phyloP scores from a whole-genome alignment of 1,140 invertebrate genomes.

The Lamellibrachia luymesi region DNA sequence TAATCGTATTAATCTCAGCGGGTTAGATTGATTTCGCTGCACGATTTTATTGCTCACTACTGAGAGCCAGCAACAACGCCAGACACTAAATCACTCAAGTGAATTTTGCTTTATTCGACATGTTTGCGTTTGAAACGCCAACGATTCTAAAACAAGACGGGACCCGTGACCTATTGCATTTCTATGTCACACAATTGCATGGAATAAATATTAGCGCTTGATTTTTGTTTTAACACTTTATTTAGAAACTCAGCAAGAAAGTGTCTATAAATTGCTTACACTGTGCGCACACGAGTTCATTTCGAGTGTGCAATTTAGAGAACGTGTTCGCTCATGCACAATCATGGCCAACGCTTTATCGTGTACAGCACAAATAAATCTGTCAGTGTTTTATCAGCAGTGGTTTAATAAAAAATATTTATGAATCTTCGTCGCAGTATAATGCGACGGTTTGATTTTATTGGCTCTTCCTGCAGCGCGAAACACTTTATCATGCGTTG shows the following conservation, averaged over 20 bases:
- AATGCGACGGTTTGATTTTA: background rate
- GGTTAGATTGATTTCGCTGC: background rate
- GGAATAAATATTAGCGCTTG: background rate
- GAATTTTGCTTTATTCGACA: background rate
- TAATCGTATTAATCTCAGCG: background rate
- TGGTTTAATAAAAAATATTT: background rate
- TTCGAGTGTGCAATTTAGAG: background rate
- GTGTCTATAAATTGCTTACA: background rate
- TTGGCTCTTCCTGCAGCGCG: background rate
- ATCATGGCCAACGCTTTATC: background rate
- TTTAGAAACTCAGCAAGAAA: background rate
- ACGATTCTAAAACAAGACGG: background rate
- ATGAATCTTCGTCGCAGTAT: background rate
- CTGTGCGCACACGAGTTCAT: background rate
- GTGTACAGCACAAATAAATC: background rate
- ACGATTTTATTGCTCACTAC: background rate
- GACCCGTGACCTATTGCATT: background rate
- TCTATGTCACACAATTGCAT: background rate
- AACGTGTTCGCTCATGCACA: background rate
- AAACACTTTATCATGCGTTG: background rate
- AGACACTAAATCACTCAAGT: background rate
- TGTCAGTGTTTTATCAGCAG: background rate
- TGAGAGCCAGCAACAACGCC: background rate
- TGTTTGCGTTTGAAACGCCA: background rate
- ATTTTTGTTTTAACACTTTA: background rate